Conservation (phyloP, 2,888 invertebrate species). For the Chromoteleia sp. region DNA sequence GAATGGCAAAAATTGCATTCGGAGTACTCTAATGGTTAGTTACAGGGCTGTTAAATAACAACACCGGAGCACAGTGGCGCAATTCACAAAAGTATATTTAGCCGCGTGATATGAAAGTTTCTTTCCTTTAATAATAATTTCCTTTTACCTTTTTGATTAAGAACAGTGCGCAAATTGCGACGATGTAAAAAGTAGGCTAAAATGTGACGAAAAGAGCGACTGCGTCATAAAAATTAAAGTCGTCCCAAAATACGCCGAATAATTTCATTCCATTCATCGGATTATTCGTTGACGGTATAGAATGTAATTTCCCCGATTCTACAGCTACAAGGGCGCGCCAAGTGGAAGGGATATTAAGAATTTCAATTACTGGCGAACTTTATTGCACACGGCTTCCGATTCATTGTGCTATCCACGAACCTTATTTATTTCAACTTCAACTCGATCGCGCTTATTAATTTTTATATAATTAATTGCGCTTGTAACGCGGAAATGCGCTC, state of each 20-base stretch:
- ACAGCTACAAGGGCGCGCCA: background rate
- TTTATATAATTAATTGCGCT: constrained; percentile 15
- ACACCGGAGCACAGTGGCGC: constrained; percentile 22
- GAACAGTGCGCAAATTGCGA: constrained; percentile 13
- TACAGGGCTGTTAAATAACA: no score
- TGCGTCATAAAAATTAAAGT: constrained; percentile 25
- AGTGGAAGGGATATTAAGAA: constrained; percentile 34
- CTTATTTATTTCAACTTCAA: constrained; percentile 16
- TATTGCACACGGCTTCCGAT: constrained; percentile 22
- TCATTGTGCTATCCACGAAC: background rate
- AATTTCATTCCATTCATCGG: constrained; percentile 36
- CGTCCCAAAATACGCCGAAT: constrained; percentile 19
- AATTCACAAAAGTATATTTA: constrained; percentile 45
- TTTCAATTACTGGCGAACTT: constrained; percentile 37
- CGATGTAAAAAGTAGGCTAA: constrained; percentile 9
- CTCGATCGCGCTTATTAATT: constrained; percentile 16
- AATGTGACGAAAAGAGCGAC: constrained; percentile 5
- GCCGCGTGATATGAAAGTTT: constrained; percentile 29
- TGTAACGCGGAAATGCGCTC: background rate
- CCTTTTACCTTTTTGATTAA: constrained; percentile 1
- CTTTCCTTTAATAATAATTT: constrained; percentile 21
- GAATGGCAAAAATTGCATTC: no score
- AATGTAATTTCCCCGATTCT: constrained; percentile 37
- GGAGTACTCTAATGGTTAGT: no score
- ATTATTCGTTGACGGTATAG: constrained; percentile 40